phyloP scores from a whole-genome alignment of 2,113 vertebrate species.

The Tamias sibiricus region DNA sequence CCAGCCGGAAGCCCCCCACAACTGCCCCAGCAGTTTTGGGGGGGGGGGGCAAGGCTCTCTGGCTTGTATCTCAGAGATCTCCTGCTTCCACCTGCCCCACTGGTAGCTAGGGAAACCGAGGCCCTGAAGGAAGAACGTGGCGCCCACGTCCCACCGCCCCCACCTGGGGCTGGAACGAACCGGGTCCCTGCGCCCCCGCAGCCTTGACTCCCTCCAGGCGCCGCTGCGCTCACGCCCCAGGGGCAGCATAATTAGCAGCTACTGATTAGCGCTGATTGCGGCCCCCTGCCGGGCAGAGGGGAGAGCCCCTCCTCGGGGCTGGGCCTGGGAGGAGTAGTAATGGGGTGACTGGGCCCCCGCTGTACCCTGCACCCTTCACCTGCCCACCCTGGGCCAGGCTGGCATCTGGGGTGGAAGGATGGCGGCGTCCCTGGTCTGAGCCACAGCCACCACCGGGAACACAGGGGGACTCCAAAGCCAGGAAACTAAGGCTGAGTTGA shows the following conservation, averaged over 20 bases:
- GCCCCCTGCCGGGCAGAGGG: background rate
- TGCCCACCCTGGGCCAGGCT: background rate
- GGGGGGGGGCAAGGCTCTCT: background rate
- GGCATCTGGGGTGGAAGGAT: background rate
- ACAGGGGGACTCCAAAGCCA: background rate
- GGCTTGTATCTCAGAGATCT: background rate
- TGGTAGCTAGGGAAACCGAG: background rate
- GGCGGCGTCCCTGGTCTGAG: background rate
- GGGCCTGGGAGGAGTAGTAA: accelerated
- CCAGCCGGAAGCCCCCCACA: background rate
- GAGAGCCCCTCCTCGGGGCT: constrained; percentile 32
- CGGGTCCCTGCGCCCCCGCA: accelerated
- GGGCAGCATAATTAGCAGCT: constrained; percentile 73
- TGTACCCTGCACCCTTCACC: background rate
- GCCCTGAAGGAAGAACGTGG: background rate
- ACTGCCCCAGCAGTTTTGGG: background rate
- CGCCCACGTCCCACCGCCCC: background rate
- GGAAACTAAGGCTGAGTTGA: background rate
- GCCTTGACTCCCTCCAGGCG: background rate
- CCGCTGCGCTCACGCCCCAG: constrained; percentile 27
- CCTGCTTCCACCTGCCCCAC: background rate
- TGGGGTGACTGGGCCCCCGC: background rate
- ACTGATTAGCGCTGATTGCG: constrained; percentile 85
- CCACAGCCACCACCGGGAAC: background rate
- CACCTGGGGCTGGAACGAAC: background rate